Evolutionary conservation across 2,888 invertebrate species (phyloP), one percentile per base, ranked within the genome.

Genomic region (Synergus japonicus): DNA sequence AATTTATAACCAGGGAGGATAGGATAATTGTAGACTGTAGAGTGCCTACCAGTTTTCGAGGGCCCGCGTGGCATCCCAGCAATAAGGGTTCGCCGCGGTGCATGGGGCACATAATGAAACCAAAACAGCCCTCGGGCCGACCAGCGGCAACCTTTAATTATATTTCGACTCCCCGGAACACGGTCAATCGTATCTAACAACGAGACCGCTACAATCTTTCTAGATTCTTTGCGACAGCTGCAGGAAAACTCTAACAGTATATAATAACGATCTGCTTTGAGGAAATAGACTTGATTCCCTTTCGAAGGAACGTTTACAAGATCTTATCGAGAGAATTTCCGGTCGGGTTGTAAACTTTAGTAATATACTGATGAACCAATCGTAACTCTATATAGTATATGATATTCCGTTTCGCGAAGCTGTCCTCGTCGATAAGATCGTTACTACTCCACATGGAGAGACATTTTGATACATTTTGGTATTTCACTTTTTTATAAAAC

Each of bases 111-210:
- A 86, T 91, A 90, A 91, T 91, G 89, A 90, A 90, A 91, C 89
- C 89, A 90, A 91, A 91, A 91, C 89, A 91, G 88, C 90, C 91
- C 90, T 87, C 86, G 86, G 89, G 88, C 87, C 84, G 83, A 78
- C 79, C 86, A 85, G 86, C 83, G 86, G 85, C 86, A 82, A 87
- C 89, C 87, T 87, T 88, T 89, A 88, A 89, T 89, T 89, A 88
- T 88, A 86, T 88, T 86, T 86, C 82, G 83, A 85, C 85, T 84
- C 86, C 85, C 86, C 81, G 77, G 79, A 69, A 69, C 49, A 69
- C 49, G 49, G 49, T 69, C 49, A 69, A 49, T 69, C 69, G 13
- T 49, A 69, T 69, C 69, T 49, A 49, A 69, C 69, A 69, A 69
- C 46, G 29, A 22, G 49, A 69, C 46, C 49, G 49, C 15, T 49